phyloP scores from a whole-genome alignment of 2,113 vertebrate species.

The Festucalex cinctus region DNA sequence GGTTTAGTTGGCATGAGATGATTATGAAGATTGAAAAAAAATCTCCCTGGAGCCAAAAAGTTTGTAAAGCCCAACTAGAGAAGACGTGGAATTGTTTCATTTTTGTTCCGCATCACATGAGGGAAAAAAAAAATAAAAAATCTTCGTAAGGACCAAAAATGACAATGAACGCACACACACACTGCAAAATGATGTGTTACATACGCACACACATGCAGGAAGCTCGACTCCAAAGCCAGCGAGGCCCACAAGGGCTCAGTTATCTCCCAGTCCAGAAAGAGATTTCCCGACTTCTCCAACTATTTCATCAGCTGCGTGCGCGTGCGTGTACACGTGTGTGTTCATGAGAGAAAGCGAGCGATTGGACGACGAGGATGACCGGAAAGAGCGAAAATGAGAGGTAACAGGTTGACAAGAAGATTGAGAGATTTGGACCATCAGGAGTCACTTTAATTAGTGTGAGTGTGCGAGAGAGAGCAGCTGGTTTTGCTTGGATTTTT shows the following conservation, averaged over 20 bases:
- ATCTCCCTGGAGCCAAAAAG: too few species aligned
- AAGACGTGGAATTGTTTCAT: too few species aligned
- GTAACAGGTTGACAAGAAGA: slow-evolving; percentile 36
- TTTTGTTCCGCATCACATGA: too few species aligned
- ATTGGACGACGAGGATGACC: slow-evolving; percentile 5
- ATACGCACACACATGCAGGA: slow-evolving; percentile 36
- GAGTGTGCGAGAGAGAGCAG: slow-evolving; percentile 10
- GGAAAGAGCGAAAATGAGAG: slow-evolving; percentile 22
- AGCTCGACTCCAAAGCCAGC: slow-evolving; percentile 44
- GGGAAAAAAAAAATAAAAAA: too few species aligned
- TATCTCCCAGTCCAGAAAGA: slow-evolving; percentile 68
- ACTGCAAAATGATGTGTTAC: too few species aligned
- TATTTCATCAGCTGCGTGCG: slow-evolving; percentile 74
- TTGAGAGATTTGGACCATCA: slow-evolving; percentile 39
- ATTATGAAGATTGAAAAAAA: too few species aligned
- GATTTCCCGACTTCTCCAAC: slow-evolving; percentile 76
- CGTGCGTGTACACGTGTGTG: slow-evolving; percentile 33
- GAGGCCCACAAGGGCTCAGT: slow-evolving; percentile 53
- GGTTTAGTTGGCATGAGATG: too few species aligned
- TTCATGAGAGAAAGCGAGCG: slow-evolving; percentile 5
- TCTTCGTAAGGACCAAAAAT: too few species aligned
- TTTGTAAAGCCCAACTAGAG: too few species aligned
- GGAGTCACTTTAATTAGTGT: slow-evolving; percentile 23
- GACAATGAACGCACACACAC: too few species aligned
- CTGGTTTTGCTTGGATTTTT: not conserved